Base-by-base conservation (phyloP, 2,888 invertebrate species). In the Acrocyrtus sp. region DNA sequence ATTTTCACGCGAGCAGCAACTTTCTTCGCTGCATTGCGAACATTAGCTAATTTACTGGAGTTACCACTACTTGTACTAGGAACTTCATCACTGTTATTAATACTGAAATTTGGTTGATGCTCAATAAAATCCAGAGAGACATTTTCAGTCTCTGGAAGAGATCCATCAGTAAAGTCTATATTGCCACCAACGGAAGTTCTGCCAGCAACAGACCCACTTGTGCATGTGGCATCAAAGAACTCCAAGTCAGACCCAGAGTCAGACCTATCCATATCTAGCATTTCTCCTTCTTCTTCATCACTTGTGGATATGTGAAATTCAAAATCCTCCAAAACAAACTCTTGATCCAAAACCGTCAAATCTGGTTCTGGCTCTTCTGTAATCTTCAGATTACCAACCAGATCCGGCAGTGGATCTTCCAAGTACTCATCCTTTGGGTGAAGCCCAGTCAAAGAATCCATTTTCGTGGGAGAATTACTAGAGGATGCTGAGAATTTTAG, bases 261-360 rank as follows among this genome's bases (percentile, higher is more conserved):
- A 26, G 74, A 74, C 53, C 62, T 58, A 43, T 73, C 70, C 47
- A 61, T 47, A 39, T 69, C 69, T 17, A 56, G 62, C 22, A 67
- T 70, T 34, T 43, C 66, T 8, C 41, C 62, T 21, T 68, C 69
- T 45, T 79, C 78, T 48, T 79, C 79, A 50, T 79, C 79, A 69
- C 77, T 76, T 10, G 75, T 78, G 50, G 72, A 72, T 24, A 78
- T 72, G 34, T 77, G 79, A 63, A 80, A 79, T 65, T 81, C 81
- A 70, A 81, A 81, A 72, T 81, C 81, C 58, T 81, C 81, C 24
- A 81, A 48, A 21, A 74, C 75, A 72, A 81, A 81, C 51, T 81
- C 80, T 29, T 76, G 73, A 29, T 78, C 78, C 22, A 79, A 74
- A 50, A 62, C 63, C n/a, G 79, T 81, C 48, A 81, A 63, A 70